Conservation (phyloP, 1,140 invertebrate genomes). For the Campodea augens region DNA sequence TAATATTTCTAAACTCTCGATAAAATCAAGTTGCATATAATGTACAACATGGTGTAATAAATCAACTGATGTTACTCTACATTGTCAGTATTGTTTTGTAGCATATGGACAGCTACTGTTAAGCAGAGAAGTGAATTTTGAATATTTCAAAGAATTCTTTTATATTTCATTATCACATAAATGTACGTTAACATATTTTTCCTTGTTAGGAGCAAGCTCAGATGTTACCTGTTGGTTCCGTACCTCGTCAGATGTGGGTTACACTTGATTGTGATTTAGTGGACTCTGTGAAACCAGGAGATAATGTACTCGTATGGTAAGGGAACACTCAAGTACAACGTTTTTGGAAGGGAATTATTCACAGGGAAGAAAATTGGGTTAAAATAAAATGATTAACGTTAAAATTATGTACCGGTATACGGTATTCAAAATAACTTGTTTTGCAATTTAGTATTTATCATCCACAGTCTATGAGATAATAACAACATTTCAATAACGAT, state of each 20-base stretch:
- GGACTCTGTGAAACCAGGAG: conserved; percentile 69
- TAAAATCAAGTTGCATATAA: not conserved
- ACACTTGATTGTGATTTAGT: conserved; percentile 71
- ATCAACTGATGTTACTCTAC: too few relatives aligned
- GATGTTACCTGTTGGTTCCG: conserved; percentile 43
- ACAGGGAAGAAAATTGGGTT: not conserved
- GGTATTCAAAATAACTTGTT: not conserved
- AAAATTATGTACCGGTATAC: not conserved
- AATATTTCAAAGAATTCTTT: not conserved
- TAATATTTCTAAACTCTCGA: too few relatives aligned
- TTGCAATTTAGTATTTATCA: not conserved
- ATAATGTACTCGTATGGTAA: conserved; percentile 67
- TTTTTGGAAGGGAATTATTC: not conserved
- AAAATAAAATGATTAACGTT: not conserved
- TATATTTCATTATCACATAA: conserved; percentile 9
- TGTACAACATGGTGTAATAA: too few relatives aligned
- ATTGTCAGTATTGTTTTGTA: too few relatives aligned
- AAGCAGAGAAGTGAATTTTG: not conserved
- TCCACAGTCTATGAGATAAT: not conserved
- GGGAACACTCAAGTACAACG: conserved; percentile 7
- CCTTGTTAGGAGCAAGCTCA: conserved; percentile 48
- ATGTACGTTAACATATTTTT: conserved; percentile 7
- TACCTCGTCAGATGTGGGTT: conserved; percentile 58
- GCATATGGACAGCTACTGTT: too few relatives aligned
- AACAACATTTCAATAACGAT: too few relatives aligned